Percentiles rank a stretch among this genome's conserved stretches.
Evolutionary conservation across 2,888 invertebrate genomes (phyloP).

Genomic region (Petrolisthes manimaculis): DNA sequence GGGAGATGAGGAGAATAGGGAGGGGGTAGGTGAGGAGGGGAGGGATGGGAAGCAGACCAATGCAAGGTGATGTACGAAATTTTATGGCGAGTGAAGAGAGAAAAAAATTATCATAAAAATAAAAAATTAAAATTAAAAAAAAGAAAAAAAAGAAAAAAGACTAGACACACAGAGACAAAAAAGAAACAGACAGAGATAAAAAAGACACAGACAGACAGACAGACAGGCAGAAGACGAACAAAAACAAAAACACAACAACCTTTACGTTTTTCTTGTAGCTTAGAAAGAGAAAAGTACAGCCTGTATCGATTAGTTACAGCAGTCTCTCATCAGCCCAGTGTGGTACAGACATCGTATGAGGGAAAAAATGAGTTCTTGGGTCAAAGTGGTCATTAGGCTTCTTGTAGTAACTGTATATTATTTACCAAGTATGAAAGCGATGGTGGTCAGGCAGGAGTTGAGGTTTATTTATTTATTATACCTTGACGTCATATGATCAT

Average conservation of each 20-base stretch:
- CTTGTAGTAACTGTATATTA: too few species aligned
- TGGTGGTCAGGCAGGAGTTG: too few species aligned
- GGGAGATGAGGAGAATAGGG: background rate
- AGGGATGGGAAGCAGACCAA: background rate
- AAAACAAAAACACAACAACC: slow-evolving; percentile 10
- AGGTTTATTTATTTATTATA: too few species aligned
- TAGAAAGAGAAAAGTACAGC: background rate
- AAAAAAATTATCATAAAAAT: too few species aligned
- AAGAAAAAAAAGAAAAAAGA: background rate
- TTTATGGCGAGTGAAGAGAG: background rate
- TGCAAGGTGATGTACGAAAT: background rate
- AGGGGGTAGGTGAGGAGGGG: background rate
- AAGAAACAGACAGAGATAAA: background rate
- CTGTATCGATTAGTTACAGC: background rate
- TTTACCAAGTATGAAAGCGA: too few species aligned
- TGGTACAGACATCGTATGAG: too few species aligned
- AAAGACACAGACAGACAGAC: slow-evolving; percentile 13
- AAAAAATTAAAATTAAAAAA: background rate
- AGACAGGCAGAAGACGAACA: slow-evolving; percentile 16
- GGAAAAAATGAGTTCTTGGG: too few species aligned
- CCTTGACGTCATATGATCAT: too few species aligned
- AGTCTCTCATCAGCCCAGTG: background rate
- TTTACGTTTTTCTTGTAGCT: background rate
- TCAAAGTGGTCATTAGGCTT: too few species aligned
- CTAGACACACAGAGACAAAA: background rate